Conservation (phyloP, 2,113 vertebrate genomes). For the Chiloscyllium plagiosum region DNA sequence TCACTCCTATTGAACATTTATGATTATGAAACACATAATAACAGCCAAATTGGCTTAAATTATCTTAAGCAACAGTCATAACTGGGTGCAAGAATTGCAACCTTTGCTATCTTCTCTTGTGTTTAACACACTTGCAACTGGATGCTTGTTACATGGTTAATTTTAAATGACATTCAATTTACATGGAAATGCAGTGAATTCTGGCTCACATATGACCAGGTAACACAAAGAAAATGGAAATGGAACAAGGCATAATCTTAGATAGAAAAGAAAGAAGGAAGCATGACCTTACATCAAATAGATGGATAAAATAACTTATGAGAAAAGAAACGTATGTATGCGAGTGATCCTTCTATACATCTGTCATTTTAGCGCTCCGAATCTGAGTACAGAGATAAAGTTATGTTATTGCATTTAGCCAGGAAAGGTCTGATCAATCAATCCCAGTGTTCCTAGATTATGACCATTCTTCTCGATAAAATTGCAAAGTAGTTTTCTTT, state of each 20-base stretch:
- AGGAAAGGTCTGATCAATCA: not conserved
- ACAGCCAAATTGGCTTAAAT: not conserved
- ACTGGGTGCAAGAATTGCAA: not conserved
- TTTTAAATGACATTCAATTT: not conserved
- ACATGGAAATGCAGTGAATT: not conserved
- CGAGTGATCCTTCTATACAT: not conserved
- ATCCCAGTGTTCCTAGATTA: not conserved
- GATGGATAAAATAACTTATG: not conserved
- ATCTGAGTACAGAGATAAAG: not conserved
- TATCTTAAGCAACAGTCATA: not conserved
- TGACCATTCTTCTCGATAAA: not conserved
- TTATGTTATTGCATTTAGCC: not conserved
- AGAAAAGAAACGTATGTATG: constrained; percentile 3
- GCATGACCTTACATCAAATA: constrained; percentile 13
- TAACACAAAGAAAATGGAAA: not conserved
- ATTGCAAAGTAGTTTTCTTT: not conserved
- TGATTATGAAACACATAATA: not conserved
- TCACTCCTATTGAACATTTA: not conserved
- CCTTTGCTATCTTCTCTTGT: not conserved
- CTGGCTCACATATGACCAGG: not conserved
- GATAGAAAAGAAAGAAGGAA: not conserved
- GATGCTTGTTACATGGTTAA: not conserved
- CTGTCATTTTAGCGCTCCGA: not conserved
- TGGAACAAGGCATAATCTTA: not conserved
- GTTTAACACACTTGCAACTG: not conserved